A percentile compares a stretch with the other conserved stretches of the same genome.
These are phyloP conservation scores for Prunella fulvescens DNA, from an alignment of 2,113 vertebrate genomes.

Conservation along the genomic window DNA sequence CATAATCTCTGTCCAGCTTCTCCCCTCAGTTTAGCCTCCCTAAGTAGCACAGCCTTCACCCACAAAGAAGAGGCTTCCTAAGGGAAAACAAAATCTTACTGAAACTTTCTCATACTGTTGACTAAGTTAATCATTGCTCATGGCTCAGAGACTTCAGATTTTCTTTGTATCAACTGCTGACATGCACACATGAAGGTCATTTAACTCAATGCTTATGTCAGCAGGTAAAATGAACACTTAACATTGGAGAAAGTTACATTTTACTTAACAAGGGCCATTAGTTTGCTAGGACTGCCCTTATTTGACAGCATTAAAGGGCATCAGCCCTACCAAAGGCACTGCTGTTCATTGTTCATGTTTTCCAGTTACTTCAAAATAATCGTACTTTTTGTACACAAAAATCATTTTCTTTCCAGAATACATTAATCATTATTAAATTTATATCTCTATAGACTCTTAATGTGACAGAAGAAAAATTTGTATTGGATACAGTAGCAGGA, in stretches of 20 bases:
- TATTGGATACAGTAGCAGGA: conserved; percentile 80
- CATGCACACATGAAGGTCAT: not conserved
- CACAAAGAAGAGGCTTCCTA: not conserved
- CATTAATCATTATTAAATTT: not conserved
- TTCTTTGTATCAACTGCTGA: not conserved
- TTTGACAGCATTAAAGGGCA: not conserved
- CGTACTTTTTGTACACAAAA: not conserved
- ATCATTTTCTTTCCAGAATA: not conserved
- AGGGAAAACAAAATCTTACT: not conserved
- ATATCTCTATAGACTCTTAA: conserved; percentile 39
- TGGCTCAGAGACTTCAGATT: not conserved
- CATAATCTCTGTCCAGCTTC: not conserved
- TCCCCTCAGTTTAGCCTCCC: not conserved
- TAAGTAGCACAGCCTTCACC: not conserved
- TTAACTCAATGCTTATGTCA: not conserved
- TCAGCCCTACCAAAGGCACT: not conserved
- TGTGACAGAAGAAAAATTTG: conserved; percentile 69
- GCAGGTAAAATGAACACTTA: not conserved
- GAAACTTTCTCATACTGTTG: not conserved
- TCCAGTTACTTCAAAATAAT: not conserved
- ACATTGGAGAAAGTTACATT: not conserved
- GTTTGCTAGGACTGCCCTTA: not conserved
- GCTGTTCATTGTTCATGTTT: not conserved
- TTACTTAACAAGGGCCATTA: not conserved
- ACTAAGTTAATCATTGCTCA: not conserved